Evolutionary conservation across 2,888 invertebrate species (phyloP).

Genomic region (Cryptophagus acutangulus): DNA sequence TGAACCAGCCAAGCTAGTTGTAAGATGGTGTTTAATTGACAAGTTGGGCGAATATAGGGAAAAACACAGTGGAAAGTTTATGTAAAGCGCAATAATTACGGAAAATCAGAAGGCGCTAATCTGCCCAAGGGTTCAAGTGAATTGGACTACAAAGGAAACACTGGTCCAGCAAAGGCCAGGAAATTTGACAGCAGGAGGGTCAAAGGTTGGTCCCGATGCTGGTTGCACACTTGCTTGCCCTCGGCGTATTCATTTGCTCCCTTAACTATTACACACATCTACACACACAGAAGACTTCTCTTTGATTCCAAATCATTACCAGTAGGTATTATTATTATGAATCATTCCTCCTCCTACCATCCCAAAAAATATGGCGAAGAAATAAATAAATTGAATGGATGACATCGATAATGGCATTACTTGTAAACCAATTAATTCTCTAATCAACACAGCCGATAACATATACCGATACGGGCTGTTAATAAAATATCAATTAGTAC

Average conservation of each 20-base stretch:
- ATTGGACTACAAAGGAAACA: constrained; percentile 44
- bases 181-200: constrained; percentile 46
- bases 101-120: constrained; percentile 41
- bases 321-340: no score
- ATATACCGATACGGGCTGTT: constrained; percentile 28
- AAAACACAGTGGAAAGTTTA: constrained; percentile 1
- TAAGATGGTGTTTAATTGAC: not conserved
- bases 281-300: not conserved
- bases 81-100: constrained; percentile 34
- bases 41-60: no score
- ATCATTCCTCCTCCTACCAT: no score
- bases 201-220: constrained; percentile 40
- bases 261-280: not conserved
- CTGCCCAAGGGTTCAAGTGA: constrained; percentile 33
- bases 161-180: constrained; percentile 44
- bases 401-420: no score
- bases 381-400: no score
- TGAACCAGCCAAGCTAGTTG: not conserved
- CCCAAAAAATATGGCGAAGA: no score
- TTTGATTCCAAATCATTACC: not conserved
- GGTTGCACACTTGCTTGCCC: constrained; percentile 26
- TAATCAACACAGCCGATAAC: constrained; percentile 17
- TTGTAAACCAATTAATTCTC: constrained; percentile 16
- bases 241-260: constrained; percentile 35
- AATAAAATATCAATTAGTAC: constrained; percentile 40